Base-by-base conservation (phyloP, 64 coral and sea anemone species). In the Anthopleura sola region DNA sequence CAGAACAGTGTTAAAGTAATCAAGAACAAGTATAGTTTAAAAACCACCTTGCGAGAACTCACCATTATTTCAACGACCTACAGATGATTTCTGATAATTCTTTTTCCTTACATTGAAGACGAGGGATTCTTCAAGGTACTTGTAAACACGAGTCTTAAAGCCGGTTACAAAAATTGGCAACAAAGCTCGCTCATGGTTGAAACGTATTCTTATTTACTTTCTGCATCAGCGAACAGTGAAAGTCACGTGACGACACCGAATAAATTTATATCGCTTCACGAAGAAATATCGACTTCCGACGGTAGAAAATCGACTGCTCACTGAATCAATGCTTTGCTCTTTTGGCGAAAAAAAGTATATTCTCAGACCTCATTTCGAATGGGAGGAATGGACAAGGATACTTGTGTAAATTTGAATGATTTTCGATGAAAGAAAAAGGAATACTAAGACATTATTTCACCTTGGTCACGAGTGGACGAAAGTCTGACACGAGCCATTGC, bases 201-300 rank as follows among this genome's bases (percentile, higher is more conserved):
- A 79, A 48, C 37, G 44, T 44, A 79, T 44, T 79, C 76, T 79
- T 79, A 79, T 79, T 79, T 79, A 79, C 76, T 79, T 79, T 79
- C 76, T 79, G 76, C 76, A 79, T 79, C 39, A 79, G 76, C 76
- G 76, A 79, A 79, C 76, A 48, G 76, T 40, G 37, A 79, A 78
- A 47, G 19, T 79, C 76, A 79, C 76, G 76, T 79, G 76, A 79
- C 76, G 24, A 79, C 10, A 79, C 18, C 1, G 36, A 78, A 78
- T 78, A 48, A 5, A 48, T 38, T n/a, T n/a, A n/a, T 78, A 48
- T 36, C 15, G 0, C 36, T 1, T 20, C 37, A 78, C 76, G 76
- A 79, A 23, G 44, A 47, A 12, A 44, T 79, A 79, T 79, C 37
- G 76, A 79, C 39, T 79, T 5, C 7, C 12, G 7, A 38, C 58